Percentiles rank a stretch among this genome's conserved stretches.
Conservation (phyloP, 2,888 invertebrate genomes). For the Ommatoiulus sabulosus region DNA sequence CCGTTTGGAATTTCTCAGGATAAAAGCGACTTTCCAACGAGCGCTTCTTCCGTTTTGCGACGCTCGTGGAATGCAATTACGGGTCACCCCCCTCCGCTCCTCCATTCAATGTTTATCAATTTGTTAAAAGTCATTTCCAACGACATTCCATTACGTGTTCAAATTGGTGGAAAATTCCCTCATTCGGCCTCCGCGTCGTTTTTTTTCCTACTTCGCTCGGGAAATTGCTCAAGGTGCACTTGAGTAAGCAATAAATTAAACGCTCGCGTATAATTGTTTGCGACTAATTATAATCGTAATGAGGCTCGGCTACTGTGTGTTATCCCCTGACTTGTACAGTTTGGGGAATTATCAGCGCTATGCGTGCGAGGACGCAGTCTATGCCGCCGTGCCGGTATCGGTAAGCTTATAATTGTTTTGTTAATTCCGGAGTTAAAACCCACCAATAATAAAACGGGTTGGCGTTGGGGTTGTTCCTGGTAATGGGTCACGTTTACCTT, state of each 20-base stretch:
- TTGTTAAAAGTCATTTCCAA: slow-evolving; percentile 31
- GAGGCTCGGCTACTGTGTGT: not conserved
- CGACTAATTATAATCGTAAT: slow-evolving; percentile 27
- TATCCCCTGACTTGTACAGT: slow-evolving; percentile 30
- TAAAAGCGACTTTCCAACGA: not conserved
- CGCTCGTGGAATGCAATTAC: not conserved
- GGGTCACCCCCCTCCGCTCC: not conserved
- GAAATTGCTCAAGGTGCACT: not conserved
- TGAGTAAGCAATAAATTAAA: slow-evolving; percentile 28
- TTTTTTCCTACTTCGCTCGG: no score
- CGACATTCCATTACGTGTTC: slow-evolving; percentile 26
- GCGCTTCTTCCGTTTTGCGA: not conserved
- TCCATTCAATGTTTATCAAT: not conserved
- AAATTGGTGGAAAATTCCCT: slow-evolving; percentile 37
- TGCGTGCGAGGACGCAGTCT: slow-evolving; percentile 4
- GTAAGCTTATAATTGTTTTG: slow-evolving; percentile 35
- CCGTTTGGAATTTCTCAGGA: not conserved
- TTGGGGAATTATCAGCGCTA: not conserved
- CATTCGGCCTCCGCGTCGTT: no score
- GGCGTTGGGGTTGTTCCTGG: not conserved
- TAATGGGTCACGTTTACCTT: no score
- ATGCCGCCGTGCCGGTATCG: not conserved
- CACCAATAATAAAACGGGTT: not conserved
- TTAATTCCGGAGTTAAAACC: not conserved
- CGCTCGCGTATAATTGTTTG: slow-evolving; percentile 27